Base-by-base conservation (phyloP, 2,797 vertebrate genomes). In the Phrynocephalus forsythii region DNA sequence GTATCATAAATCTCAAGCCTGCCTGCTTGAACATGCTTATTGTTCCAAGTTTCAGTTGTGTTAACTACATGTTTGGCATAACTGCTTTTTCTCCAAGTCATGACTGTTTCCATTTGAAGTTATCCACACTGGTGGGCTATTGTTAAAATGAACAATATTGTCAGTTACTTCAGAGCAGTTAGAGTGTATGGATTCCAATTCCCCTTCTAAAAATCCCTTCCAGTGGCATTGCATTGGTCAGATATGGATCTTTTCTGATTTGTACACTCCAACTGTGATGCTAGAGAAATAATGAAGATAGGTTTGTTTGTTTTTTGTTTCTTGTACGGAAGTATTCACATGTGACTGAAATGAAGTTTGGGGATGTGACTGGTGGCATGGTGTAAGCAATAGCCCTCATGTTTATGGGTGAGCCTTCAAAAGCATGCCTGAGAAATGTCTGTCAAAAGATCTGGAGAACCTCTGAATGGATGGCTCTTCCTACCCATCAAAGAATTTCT, bases 21-120 rank as follows among this genome's bases (percentile, higher is more conserved):
- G 60, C 60, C 20, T 63, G 15, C 60, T 63, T 78, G 6, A 86
- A 89, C 89, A 89, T 18, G 82, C 90, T 86, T 79, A 79, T 24
- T 90, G 85, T 60, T 66, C 30, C 84, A 82, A 82, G 56, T 63
- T 11, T 30, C 26, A 63, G 22, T 72, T 84, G 50, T 72, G 18
- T 24, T 77, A 84, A n/a, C 56, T 66, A 11, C 72, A 72, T 56
- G 18, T 67, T 81, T 84, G 44, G 44, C 30, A 75, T 33, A 73
- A 69, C 50, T 30, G 38, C 3, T 73, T n/a, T 69, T 88, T 63
- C 30, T 44, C 28, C 72, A 50, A 69, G 33, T 66, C 38, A 73
- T 79, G 52, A 28, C 60, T 80, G 6, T 20, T n/a, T 79, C 22
- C 6, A 7, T 48, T 83, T 68, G 20, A 38, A 30, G 33, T 26